A percentile compares a stretch with the other conserved stretches of the same genome.
Conservation (phyloP, 2,113 vertebrate genomes). For the Apteryx owenii region DNA sequence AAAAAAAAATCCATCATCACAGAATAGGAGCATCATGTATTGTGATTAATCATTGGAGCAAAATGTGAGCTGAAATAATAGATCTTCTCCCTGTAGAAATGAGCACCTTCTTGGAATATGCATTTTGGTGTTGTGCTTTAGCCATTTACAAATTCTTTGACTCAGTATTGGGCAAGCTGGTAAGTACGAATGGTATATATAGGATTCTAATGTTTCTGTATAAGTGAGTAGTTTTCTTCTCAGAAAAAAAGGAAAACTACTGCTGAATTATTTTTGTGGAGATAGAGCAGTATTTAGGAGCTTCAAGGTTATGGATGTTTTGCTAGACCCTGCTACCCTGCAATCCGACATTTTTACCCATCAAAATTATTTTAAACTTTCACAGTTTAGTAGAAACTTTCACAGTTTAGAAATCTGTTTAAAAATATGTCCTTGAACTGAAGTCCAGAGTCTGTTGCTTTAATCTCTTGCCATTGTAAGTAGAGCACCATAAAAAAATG, state of each 20-base stretch:
- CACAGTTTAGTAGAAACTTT: neutral
- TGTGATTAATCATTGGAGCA: neutral
- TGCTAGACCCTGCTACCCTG: neutral
- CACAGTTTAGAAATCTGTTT: neutral
- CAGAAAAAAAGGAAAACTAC: neutral
- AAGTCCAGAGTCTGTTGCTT: neutral
- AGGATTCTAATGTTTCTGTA: neutral
- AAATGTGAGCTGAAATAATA: neutral
- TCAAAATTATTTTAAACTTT: neutral
- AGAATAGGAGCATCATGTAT: neutral
- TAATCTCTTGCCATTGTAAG: neutral
- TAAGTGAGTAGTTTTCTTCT: neutral
- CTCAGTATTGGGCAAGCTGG: neutral
- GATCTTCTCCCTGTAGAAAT: neutral
- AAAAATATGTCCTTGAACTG: neutral
- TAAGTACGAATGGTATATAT: neutral
- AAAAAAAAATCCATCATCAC: too few species aligned
- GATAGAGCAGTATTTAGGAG: neutral
- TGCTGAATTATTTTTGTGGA: neutral
- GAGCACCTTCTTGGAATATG: neutral
- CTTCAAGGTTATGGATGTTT: neutral
- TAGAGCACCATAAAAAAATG: neutral
- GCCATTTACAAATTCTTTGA: neutral
- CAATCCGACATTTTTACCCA: neutral
- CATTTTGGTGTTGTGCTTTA: neutral